phyloP scores from a whole-genome alignment of 2,888 invertebrate species.

The Margaritifera margaritifera region DNA sequence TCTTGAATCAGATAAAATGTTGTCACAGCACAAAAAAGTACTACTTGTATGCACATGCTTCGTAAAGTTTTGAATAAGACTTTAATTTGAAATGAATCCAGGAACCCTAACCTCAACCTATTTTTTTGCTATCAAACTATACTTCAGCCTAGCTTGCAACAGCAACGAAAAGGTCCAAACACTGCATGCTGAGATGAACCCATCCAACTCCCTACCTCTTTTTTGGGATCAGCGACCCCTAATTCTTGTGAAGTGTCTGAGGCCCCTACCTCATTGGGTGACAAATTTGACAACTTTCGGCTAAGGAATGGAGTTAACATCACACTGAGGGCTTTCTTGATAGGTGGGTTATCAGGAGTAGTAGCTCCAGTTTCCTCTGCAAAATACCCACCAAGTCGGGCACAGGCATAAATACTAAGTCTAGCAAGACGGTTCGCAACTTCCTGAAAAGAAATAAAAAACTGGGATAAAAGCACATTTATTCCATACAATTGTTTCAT shows the following conservation, averaged over 20 bases:
- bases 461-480: neutral
- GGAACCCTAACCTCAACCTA: neutral
- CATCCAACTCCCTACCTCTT: too few species aligned
- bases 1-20: too few species aligned
- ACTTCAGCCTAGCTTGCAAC: neutral
- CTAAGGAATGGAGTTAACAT: constrained; percentile 92
- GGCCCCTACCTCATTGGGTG: constrained; percentile 82
- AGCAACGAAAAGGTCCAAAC: too few species aligned
- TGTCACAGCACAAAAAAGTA: too few species aligned
- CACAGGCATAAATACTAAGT: constrained; percentile 87
- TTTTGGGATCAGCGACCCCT: too few species aligned
- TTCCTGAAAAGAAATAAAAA: constrained; percentile 77
- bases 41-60: too few species aligned
- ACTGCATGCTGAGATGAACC: too few species aligned
- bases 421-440: constrained; percentile 93
- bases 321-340: constrained; percentile 78
- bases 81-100: neutral
- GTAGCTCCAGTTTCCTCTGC: constrained; percentile 73
- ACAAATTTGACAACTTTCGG: constrained; percentile 81
- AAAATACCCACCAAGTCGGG: constrained; percentile 81
- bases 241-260: neutral
- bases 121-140: neutral
- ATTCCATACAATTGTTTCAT: neutral
- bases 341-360: constrained; percentile 78
- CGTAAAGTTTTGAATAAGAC: too few species aligned